Percentiles rank a stretch among this genome's conserved stretches.
Evolutionary conservation across 2,113 vertebrate genomes (phyloP).

Genomic region (Eubucco bourcierii): DNA sequence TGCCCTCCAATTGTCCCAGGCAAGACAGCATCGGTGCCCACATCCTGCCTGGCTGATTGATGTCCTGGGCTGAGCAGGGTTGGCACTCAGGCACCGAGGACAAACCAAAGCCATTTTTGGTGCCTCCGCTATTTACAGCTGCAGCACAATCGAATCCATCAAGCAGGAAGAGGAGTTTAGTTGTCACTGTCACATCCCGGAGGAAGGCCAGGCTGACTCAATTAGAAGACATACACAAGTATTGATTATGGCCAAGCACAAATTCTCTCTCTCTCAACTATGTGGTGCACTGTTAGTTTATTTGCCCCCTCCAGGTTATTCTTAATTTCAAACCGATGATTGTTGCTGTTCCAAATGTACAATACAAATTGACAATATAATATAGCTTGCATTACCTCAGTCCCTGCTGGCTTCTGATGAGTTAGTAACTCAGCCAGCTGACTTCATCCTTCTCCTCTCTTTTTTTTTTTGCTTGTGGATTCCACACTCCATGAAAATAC

Average conservation of each 20-base stretch:
- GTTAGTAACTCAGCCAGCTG: conserved; percentile 20
- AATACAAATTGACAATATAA: conserved; percentile 46
- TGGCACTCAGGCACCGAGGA: background rate
- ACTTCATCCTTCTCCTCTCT: background rate
- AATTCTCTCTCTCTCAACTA: conserved; percentile 1
- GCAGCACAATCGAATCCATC: conserved; percentile 38
- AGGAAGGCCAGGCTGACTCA: conserved; percentile 37
- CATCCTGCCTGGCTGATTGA: background rate
- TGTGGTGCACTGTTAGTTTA: background rate
- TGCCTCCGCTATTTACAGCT: background rate
- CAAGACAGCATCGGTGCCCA: accelerated
- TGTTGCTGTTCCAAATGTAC: conserved; percentile 21
- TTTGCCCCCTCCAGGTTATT: conserved; percentile 51
- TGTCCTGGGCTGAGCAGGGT: background rate
- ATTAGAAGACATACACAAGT: conserved; percentile 33
- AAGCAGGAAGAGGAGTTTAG: background rate
- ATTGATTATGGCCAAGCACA: conserved; percentile 53
- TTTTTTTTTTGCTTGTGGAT: background rate
- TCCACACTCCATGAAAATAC: background rate
- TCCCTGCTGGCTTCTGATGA: conserved; percentile 32
- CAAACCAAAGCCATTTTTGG: conserved; percentile 5
- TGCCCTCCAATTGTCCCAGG: background rate
- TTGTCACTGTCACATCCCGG: conserved; percentile 16
- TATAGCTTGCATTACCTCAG: conserved; percentile 7
- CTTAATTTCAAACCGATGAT: conserved; percentile 56